Percentiles rank a stretch among this genome's conserved stretches.
These are phyloP conservation scores for Zeus faber DNA, from an alignment of 2,113 vertebrate species.

Conservation along the genomic window DNA sequence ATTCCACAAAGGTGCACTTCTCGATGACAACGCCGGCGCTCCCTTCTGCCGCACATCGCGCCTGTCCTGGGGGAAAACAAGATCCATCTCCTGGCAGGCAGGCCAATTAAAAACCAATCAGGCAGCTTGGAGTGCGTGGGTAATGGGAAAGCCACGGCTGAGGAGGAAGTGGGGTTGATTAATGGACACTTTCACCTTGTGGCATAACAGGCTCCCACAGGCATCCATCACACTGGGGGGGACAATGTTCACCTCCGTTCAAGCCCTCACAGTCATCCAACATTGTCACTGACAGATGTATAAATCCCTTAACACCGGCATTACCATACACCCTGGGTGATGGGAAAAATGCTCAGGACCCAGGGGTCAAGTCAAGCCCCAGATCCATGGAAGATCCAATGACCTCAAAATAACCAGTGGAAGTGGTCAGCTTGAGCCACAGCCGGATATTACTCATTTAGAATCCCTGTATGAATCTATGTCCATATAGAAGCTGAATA, in stretches of 20 bases:
- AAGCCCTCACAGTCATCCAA: not conserved
- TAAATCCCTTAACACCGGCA: not conserved
- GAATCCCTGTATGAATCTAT: no score
- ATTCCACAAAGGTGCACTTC: not conserved
- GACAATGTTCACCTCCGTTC: constrained; percentile 51
- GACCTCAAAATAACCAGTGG: no score
- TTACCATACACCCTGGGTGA: no score
- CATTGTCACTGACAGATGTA: not conserved
- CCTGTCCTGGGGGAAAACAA: constrained; percentile 64
- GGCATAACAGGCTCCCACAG: constrained; percentile 77
- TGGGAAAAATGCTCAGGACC: no score
- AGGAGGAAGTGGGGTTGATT: constrained; percentile 73
- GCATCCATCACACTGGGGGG: constrained; percentile 68
- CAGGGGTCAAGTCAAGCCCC: no score
- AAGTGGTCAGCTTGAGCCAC: no score
- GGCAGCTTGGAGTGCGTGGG: constrained; percentile 69
- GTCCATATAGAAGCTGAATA: no score
- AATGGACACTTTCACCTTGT: constrained; percentile 81
- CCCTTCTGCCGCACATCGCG: constrained; percentile 42
- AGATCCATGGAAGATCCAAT: no score
- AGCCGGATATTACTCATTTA: no score
- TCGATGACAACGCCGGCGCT: constrained; percentile 21
- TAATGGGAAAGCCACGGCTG: constrained; percentile 75
- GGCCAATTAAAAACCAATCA: constrained; percentile 84
- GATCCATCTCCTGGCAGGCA: constrained; percentile 75